A percentile compares a stretch with the other conserved stretches of the same genome.
Evolutionary conservation across 2,888 invertebrate species (phyloP).

Genomic region (Syrphus vitripennis): DNA sequence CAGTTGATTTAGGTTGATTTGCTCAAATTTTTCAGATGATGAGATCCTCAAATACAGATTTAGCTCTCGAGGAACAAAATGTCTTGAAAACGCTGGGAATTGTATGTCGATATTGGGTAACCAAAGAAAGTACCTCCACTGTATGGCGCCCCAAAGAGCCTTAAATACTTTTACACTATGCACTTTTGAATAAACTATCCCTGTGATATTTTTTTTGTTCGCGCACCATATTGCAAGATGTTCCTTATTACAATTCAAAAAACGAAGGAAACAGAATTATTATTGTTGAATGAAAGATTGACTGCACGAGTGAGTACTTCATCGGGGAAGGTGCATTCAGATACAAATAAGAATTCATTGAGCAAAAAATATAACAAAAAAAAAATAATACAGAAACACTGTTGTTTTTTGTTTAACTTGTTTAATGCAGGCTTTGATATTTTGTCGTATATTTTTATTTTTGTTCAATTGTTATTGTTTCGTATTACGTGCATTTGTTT

Average conservation of each 20-base stretch:
- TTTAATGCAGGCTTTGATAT: not conserved
- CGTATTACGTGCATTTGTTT: not conserved
- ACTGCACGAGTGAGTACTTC: constrained; percentile 41
- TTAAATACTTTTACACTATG: not conserved
- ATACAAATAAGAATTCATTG: constrained; percentile 14
- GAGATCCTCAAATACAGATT: too few species aligned
- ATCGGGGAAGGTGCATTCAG: not conserved
- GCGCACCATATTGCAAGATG: constrained; percentile 8
- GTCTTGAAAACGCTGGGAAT: too few species aligned
- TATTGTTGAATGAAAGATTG: constrained; percentile 15
- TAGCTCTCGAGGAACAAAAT: too few species aligned
- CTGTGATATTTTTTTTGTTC: not conserved
- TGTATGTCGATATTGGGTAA: too few species aligned
- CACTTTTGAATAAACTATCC: not conserved
- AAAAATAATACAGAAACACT: not conserved
- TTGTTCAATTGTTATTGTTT: not conserved
- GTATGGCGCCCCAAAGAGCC: not conserved
- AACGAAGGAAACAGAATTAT: constrained; percentile 18
- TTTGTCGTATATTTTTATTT: not conserved
- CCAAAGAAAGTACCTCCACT: too few species aligned
- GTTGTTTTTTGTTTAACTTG: not conserved
- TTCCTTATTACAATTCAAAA: constrained; percentile 10
- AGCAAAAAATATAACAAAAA: not conserved
- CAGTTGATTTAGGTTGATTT: too few species aligned
- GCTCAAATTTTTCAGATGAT: too few species aligned